Conservation (phyloP, 2,888 invertebrate genomes). For the Anticlea derivata region DNA sequence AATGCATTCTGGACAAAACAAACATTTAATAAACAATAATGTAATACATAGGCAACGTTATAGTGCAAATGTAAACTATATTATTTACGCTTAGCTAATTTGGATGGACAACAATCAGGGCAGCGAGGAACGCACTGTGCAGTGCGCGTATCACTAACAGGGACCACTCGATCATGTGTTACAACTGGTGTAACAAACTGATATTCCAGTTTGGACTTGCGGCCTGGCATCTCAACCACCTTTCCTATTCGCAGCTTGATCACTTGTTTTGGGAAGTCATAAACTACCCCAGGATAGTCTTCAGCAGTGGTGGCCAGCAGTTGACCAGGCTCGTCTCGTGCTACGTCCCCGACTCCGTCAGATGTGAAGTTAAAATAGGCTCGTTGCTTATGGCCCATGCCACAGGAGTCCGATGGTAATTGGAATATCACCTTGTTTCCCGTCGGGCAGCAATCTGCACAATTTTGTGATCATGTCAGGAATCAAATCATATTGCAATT, state of each 20-base stretch:
- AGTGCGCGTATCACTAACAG: slow-evolving; percentile 64
- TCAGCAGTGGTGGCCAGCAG: slow-evolving; percentile 54
- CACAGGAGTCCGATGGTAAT: slow-evolving; percentile 70
- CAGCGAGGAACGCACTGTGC: slow-evolving; percentile 63
- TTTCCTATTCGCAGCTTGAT: slow-evolving; percentile 71
- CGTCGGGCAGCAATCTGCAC: slow-evolving; percentile 79
- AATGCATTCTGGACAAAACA: slow-evolving; percentile 27
- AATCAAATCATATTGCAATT: slow-evolving; percentile 20
- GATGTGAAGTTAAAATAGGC: slow-evolving; percentile 71
- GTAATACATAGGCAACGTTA: neutral
- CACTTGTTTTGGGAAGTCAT: slow-evolving; percentile 67
- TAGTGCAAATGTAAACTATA: neutral
- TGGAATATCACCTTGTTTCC: slow-evolving; percentile 78
- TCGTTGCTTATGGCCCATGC: slow-evolving; percentile 68
- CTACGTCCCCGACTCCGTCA: slow-evolving; percentile 69
- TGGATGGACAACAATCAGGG: slow-evolving; percentile 47
- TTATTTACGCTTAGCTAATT: slow-evolving; percentile 29
- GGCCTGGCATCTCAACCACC: slow-evolving; percentile 67
- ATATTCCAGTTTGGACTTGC: slow-evolving; percentile 72
- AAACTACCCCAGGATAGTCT: slow-evolving; percentile 66
- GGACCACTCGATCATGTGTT: slow-evolving; percentile 52
- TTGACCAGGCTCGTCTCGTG: slow-evolving; percentile 69
- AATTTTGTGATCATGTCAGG: slow-evolving; percentile 55
- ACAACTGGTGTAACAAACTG: slow-evolving; percentile 69
- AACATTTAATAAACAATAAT: slow-evolving; percentile 31